Evolutionary conservation across 2,888 invertebrate genomes (phyloP).

Genomic region (Eulithis prunata): DNA sequence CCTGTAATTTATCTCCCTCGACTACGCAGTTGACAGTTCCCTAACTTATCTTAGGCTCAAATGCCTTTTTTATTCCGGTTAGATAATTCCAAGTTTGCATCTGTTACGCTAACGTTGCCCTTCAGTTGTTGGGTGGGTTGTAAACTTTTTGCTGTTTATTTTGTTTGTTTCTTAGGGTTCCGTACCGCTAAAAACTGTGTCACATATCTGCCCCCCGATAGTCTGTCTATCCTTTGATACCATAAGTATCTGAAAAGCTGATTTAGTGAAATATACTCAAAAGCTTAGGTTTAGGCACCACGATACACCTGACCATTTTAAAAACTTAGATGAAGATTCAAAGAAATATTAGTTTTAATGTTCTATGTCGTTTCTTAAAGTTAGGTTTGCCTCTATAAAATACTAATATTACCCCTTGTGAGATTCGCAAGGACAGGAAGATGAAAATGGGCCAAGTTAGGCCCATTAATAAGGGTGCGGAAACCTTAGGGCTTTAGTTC

Average conservation of each 20-base stretch:
- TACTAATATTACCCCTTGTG: not conserved
- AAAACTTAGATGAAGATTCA: too few relatives aligned
- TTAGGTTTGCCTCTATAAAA: not conserved
- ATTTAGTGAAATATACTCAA: too few relatives aligned
- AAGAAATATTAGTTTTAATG: too few relatives aligned
- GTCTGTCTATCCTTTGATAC: too few relatives aligned
- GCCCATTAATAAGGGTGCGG: slow-evolving; percentile 11
- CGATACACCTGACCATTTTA: too few relatives aligned
- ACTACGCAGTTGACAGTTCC: slow-evolving; percentile 54
- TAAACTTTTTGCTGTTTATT: slow-evolving; percentile 36
- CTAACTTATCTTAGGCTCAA: slow-evolving; percentile 53
- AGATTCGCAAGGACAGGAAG: slow-evolving; percentile 1
- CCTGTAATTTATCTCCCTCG: slow-evolving; percentile 58
- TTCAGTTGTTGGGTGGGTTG: slow-evolving; percentile 31
- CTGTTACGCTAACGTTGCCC: slow-evolving; percentile 39
- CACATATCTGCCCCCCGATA: too few relatives aligned
- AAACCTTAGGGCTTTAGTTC: slow-evolving; percentile 5
- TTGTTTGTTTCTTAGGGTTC: slow-evolving; percentile 20
- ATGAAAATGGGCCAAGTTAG: slow-evolving; percentile 11
- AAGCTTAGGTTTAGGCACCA: too few relatives aligned
- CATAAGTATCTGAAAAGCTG: too few relatives aligned
- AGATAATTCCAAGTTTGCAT: slow-evolving; percentile 43
- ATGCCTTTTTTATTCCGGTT: slow-evolving; percentile 44
- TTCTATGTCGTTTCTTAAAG: too few relatives aligned
- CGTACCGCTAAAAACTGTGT: not conserved